A percentile compares a stretch with the other conserved stretches of the same genome.
Conservation (phyloP, 2,888 invertebrate genomes). For the Hydropsyche betteni region DNA sequence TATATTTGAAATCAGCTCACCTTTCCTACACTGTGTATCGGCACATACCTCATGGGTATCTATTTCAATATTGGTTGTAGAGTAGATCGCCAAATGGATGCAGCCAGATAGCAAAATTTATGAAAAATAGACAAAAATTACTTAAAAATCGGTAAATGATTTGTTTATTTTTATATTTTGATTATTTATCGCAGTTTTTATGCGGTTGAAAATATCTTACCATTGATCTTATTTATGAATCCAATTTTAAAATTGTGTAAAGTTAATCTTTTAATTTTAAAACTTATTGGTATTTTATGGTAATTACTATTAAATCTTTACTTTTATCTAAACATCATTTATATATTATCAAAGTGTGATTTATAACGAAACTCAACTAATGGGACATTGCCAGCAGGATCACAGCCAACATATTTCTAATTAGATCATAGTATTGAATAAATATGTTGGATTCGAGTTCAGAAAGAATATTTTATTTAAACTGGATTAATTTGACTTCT, state of each 20-base stretch:
- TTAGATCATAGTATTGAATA: neutral
- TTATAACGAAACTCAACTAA: neutral
- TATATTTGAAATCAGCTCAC: conserved; percentile 31
- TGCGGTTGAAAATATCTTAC: too few relatives aligned
- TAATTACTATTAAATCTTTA: too few relatives aligned
- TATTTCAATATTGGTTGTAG: conserved; percentile 1
- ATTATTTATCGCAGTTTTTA: too few relatives aligned
- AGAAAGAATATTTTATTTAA: too few relatives aligned
- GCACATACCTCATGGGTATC: conserved; percentile 49
- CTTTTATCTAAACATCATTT: too few relatives aligned
- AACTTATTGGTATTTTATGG: too few relatives aligned
- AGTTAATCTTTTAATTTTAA: too few relatives aligned
- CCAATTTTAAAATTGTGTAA: too few relatives aligned
- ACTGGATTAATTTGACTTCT: too few relatives aligned
- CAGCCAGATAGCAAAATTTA: conserved; percentile 1
- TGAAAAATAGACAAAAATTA: conserved; percentile 13
- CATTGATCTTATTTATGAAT: too few relatives aligned
- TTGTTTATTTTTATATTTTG: too few relatives aligned
- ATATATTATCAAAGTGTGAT: conserved; percentile 15
- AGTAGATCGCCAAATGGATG: neutral
- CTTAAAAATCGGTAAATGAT: too few relatives aligned
- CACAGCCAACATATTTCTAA: conserved; percentile 6
- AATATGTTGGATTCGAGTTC: neutral
- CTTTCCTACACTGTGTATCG: conserved; percentile 45
- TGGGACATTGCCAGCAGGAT: conserved; percentile 9